These are phyloP conservation scores for Strigamia maritima DNA, from an alignment of 2,888 invertebrate species.

Conservation along the genomic window DNA sequence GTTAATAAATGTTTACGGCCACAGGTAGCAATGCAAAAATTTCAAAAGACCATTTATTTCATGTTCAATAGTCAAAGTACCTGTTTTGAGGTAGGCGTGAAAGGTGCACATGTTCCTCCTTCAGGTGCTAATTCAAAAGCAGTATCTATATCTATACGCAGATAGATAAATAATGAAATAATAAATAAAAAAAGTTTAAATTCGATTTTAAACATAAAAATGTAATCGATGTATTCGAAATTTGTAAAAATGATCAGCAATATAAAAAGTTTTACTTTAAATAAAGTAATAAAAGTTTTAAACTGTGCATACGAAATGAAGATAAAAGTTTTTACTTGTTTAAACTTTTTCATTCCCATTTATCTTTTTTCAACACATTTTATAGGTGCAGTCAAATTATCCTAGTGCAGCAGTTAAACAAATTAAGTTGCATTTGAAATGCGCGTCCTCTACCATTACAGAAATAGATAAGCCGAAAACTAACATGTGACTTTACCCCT, in stretches of 20 bases:
- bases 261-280: neutral
- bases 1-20: slow-evolving; percentile 10
- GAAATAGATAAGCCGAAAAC: slow-evolving; percentile 2
- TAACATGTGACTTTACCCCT: neutral
- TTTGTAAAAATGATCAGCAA: neutral
- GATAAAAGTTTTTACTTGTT: slow-evolving; percentile 1
- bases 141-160: no score
- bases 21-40: slow-evolving; percentile 1
- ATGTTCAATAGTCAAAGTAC: neutral
- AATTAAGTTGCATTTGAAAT: slow-evolving; percentile 10
- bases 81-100: neutral
- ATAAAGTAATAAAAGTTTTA: neutral
- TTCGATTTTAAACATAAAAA: neutral
- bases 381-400: slow-evolving; percentile 6
- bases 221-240: no score
- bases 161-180: neutral
- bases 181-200: neutral
- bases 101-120: neutral
- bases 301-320: slow-evolving; percentile 10
- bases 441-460: neutral
- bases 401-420: slow-evolving; percentile 15
- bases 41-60: neutral
- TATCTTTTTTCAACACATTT: slow-evolving; percentile 10
- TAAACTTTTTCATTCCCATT: slow-evolving; percentile 10
- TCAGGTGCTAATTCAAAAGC: neutral